A percentile compares a stretch with the other conserved stretches of the same genome.
Evolutionary conservation across 2,888 invertebrate species (phyloP).

Genomic region (Drosophila merina): DNA sequence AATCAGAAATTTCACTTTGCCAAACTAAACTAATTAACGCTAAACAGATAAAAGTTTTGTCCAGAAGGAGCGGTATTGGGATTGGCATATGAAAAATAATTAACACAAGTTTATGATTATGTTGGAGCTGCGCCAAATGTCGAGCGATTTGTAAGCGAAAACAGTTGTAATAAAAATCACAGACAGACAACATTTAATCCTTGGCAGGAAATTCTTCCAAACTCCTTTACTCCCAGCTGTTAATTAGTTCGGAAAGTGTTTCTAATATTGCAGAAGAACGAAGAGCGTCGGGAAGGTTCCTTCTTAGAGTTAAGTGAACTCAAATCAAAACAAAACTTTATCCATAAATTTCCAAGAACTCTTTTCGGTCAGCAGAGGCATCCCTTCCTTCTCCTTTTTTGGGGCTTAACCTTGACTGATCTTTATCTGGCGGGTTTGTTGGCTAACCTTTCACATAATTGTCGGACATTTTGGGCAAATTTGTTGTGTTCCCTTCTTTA

Average conservation of each 20-base stretch:
- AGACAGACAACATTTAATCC: slow-evolving; percentile 74
- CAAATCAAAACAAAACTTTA: slow-evolving; percentile 59
- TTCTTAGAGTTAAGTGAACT: slow-evolving; percentile 57
- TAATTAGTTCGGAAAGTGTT: slow-evolving; percentile 72
- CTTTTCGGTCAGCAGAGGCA: slow-evolving; percentile 31
- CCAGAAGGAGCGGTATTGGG: slow-evolving; percentile 12
- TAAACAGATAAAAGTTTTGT: slow-evolving; percentile 78
- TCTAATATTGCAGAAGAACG: slow-evolving; percentile 41
- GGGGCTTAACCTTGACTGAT: slow-evolving; percentile 35
- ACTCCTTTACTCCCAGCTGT: slow-evolving; percentile 53
- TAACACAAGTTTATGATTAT: slow-evolving; percentile 78
- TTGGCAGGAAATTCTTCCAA: slow-evolving; percentile 62
- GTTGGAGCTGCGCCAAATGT: slow-evolving; percentile 65
- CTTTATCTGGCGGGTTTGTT: slow-evolving; percentile 32
- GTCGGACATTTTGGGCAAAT: slow-evolving; percentile 45
- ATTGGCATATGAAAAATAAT: slow-evolving; percentile 75
- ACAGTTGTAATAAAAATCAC: slow-evolving; percentile 74
- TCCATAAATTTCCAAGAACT: slow-evolving; percentile 69
- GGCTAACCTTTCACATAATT: slow-evolving; percentile 38
- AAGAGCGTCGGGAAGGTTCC: neutral
- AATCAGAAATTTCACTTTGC: slow-evolving; percentile 80
- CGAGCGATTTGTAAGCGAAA: slow-evolving; percentile 71
- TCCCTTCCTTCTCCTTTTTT: slow-evolving; percentile 10
- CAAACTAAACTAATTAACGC: slow-evolving; percentile 83
- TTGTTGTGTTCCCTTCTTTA: slow-evolving; percentile 9